A percentile compares a stretch with the other conserved stretches of the same genome.
These are phyloP conservation scores for Bicyclus anynana DNA, from an alignment of 1,140 invertebrate species.

Conservation along the genomic window DNA sequence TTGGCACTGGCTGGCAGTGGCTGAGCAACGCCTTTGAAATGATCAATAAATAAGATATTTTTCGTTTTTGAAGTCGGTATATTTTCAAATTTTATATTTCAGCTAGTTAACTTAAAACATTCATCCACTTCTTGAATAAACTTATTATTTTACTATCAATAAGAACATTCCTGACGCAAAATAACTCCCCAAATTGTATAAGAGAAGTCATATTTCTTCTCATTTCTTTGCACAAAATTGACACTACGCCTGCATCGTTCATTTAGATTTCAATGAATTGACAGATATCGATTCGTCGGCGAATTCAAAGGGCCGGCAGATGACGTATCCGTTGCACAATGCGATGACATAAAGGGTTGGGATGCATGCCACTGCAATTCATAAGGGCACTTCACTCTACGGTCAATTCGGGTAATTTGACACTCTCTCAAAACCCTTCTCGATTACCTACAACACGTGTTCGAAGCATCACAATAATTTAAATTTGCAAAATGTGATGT, in stretches of 20 bases:
- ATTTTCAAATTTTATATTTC: too few species aligned
- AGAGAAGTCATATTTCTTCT: background rate
- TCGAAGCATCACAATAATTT: conserved; percentile 26
- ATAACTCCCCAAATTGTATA: too few species aligned
- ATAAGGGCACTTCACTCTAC: conserved; percentile 59
- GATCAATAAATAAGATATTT: too few species aligned
- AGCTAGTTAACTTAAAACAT: too few species aligned
- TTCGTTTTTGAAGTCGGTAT: too few species aligned
- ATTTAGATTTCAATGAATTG: conserved; percentile 27
- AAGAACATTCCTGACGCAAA: too few species aligned
- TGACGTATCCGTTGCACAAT: conserved; percentile 72
- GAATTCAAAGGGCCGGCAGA: conserved; percentile 61
- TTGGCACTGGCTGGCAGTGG: too few species aligned
- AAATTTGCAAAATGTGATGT: background rate
- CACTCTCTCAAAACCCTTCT: conserved; percentile 51
- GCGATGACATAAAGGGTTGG: conserved; percentile 59
- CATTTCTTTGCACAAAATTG: background rate
- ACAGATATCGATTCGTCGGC: conserved; percentile 42
- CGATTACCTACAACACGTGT: conserved; percentile 50
- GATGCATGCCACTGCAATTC: conserved; percentile 66
- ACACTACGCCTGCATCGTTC: conserved; percentile 25
- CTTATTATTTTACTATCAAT: too few species aligned
- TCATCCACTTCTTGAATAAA: too few species aligned
- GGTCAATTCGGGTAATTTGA: conserved; percentile 62
- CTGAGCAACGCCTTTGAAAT: too few species aligned